These are phyloP conservation scores for Poecilia gillii DNA, from an alignment of 2,797 vertebrate genomes.

Conservation along the genomic window DNA sequence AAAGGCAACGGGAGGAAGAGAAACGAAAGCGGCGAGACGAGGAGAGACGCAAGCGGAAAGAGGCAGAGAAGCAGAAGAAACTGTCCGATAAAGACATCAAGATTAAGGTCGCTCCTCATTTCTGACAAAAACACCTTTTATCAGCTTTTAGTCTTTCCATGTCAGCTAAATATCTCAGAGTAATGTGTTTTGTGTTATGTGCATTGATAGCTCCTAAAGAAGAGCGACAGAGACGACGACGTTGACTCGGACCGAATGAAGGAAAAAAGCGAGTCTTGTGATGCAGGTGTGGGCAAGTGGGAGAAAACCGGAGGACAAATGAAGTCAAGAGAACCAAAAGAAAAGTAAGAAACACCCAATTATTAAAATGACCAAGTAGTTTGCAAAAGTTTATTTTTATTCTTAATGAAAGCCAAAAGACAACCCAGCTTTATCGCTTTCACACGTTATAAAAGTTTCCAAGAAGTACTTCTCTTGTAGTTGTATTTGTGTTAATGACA, in stretches of 20 bases:
- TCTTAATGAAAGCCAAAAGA: neutral
- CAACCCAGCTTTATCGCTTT: neutral
- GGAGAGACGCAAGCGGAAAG: conserved; percentile 91
- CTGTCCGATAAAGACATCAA: conserved; percentile 92
- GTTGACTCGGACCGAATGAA: conserved; percentile 85
- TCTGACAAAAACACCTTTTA: neutral
- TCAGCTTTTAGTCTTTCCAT: neutral
- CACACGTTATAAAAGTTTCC: neutral
- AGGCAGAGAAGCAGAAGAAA: conserved; percentile 92
- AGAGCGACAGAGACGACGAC: conserved; percentile 93
- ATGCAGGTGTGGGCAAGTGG: conserved; percentile 86
- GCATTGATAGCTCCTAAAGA: conserved; percentile 90
- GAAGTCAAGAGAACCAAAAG: conserved; percentile 86
- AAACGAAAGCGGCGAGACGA: conserved; percentile 94
- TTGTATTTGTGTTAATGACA: neutral
- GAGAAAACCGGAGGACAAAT: conserved; percentile 82
- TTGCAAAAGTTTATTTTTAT: neutral
- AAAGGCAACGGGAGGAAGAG: conserved; percentile 93
- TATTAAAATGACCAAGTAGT: neutral
- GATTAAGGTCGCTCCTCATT: conserved; percentile 85
- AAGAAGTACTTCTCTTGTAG: neutral
- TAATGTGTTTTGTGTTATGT: neutral
- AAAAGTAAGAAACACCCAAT: conserved; percentile 83
- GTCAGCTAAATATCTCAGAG: neutral
- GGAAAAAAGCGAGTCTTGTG: conserved; percentile 87